A percentile compares a stretch with the other conserved stretches of the same genome.
phyloP scores from a whole-genome alignment of 2,797 vertebrate genomes.

The Orestias chungarensis region DNA sequence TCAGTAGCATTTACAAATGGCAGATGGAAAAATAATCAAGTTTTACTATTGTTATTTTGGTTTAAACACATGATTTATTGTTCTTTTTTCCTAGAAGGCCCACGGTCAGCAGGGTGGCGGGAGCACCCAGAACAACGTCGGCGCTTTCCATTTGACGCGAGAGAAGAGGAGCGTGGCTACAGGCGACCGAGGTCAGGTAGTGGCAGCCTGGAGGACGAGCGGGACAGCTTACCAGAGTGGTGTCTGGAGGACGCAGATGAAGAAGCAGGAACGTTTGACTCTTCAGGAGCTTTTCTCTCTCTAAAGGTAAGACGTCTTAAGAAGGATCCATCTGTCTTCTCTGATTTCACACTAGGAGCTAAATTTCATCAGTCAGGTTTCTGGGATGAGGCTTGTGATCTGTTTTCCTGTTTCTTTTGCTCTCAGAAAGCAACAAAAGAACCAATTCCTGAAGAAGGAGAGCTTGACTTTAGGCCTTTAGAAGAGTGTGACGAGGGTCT shows the following conservation, averaged over 20 bases:
- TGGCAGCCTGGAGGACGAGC: constrained; percentile 93
- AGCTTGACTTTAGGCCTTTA: constrained; percentile 92
- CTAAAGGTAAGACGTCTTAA: constrained; percentile 83
- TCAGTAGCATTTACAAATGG: neutral
- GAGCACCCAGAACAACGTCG: constrained; percentile 93
- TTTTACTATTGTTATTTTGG: neutral
- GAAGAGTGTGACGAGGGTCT: constrained; percentile 87
- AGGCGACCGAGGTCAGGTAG: constrained; percentile 91
- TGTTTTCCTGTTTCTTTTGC: neutral
- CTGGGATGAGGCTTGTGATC: neutral
- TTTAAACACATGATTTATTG: neutral
- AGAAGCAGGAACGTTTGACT: constrained; percentile 99
- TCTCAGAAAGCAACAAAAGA: constrained; percentile 94
- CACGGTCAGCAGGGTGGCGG: constrained; percentile 92
- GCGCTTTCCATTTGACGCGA: constrained; percentile 94
- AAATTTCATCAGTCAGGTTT: neutral
- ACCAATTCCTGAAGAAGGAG: constrained; percentile 94
- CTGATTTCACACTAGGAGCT: neutral
- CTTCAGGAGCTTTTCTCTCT: constrained; percentile 95
- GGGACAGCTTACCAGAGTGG: constrained; percentile 97
- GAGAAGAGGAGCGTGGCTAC: constrained; percentile 93
- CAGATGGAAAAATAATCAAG: neutral
- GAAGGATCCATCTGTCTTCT: neutral
- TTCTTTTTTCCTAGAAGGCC: constrained; percentile 78
- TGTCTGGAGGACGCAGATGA: constrained; percentile 97